Percentiles rank a stretch among this genome's conserved stretches.
phyloP scores from a whole-genome alignment of 2,113 vertebrate species.

The Chionis minor region DNA sequence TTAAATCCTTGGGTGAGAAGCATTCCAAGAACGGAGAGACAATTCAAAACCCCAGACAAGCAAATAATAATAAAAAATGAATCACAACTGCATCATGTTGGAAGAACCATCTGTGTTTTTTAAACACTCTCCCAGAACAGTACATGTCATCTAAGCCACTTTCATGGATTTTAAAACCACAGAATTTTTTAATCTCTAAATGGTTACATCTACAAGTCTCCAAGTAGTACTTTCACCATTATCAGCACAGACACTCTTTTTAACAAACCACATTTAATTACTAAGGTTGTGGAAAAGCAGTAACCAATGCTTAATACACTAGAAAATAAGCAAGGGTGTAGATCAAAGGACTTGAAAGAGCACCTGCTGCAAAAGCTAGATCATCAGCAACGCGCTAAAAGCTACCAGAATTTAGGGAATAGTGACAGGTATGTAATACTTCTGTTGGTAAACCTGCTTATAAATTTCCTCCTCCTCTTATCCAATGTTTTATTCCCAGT shows the following conservation, averaged over 20 bases:
- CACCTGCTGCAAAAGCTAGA: not conserved
- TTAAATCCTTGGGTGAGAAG: not conserved
- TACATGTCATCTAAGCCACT: not conserved
- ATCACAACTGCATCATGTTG: not conserved
- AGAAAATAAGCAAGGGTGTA: not conserved
- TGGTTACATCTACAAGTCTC: not conserved
- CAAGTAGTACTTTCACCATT: not conserved
- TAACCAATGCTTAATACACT: not conserved
- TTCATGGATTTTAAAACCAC: not conserved
- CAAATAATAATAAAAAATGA: not conserved
- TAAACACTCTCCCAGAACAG: not conserved
- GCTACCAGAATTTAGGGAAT: not conserved
- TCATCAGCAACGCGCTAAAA: not conserved
- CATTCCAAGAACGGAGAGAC: not conserved
- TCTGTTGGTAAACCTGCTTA: not conserved
- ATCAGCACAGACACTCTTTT: not conserved
- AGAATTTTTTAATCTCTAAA: not conserved
- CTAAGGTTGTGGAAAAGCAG: not conserved
- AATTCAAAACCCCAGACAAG: not conserved
- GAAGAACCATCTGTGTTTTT: not conserved
- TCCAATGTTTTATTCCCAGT: not conserved
- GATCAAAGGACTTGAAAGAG: not conserved
- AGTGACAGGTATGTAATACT: not conserved
- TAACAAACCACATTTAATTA: not conserved
- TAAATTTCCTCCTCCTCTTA: not conserved